Evolutionary conservation across 2,888 invertebrate genomes (phyloP).

Genomic region (Eilema depressum): DNA sequence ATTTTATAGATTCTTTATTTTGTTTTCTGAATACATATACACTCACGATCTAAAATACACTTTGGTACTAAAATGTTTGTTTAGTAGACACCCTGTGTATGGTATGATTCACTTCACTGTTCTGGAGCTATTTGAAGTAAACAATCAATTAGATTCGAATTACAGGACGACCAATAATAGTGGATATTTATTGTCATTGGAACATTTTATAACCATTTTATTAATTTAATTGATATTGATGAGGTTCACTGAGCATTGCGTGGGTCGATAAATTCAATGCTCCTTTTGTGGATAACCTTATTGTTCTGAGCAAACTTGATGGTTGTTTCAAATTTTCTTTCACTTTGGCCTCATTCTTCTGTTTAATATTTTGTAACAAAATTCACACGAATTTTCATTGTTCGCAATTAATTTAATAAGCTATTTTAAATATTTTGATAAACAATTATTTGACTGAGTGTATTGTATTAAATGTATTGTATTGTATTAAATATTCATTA

Average conservation of each 20-base stretch:
- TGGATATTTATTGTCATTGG: conserved; percentile 81
- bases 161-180: conserved; percentile 79
- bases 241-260: conserved; percentile 69
- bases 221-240: conserved; percentile 83
- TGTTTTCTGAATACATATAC: background rate
- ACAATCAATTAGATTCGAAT: conserved; percentile 83
- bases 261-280: conserved; percentile 69
- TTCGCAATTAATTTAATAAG: background rate
- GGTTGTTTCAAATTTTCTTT: conserved; percentile 21
- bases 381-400: background rate
- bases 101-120: conserved; percentile 81
- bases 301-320: conserved; percentile 56
- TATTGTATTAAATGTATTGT: too few relatives aligned
- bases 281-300: conserved; percentile 62
- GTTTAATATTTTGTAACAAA: background rate
- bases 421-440: background rate
- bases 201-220: conserved; percentile 83
- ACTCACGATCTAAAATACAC: background rate
- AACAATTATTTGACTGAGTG: conserved; percentile 20
- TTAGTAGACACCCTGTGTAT: conserved; percentile 56
- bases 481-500: conserved; percentile 31
- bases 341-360: conserved; percentile 11
- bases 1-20: conserved; percentile 20
- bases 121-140: conserved; percentile 80
- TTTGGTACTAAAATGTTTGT: conserved; percentile 18